A percentile compares a stretch with the other conserved stretches of the same genome.
phyloP scores from a whole-genome alignment of 1,140 invertebrate genomes.

The Aphaenogaster rudis region DNA sequence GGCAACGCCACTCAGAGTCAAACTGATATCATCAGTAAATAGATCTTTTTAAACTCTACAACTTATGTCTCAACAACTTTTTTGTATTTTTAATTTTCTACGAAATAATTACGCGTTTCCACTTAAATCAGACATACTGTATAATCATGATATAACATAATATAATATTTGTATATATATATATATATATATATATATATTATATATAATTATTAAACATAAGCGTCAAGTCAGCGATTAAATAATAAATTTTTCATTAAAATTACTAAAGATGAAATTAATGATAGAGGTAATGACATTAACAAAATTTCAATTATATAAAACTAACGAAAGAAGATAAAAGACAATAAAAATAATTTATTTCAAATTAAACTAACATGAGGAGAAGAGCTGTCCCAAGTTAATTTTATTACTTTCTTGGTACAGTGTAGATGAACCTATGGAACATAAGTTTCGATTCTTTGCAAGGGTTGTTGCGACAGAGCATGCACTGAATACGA shows the following conservation, averaged over 20 bases:
- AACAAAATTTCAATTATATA: background rate
- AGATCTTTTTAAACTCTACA: too few relatives aligned
- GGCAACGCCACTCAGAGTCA: too few relatives aligned
- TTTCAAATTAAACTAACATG: background rate
- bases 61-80: too few relatives aligned
- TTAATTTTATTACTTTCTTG: background rate
- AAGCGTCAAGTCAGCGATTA: background rate
- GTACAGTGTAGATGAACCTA: background rate
- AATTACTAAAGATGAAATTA: background rate
- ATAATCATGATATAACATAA: too few relatives aligned
- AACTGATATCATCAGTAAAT: too few relatives aligned
- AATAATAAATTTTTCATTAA: constrained; percentile 13
- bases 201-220: background rate
- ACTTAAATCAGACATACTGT: too few relatives aligned
- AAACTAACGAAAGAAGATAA: background rate
- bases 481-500: background rate
- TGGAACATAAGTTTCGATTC: constrained; percentile 1
- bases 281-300: background rate
- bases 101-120: too few relatives aligned
- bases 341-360: background rate
- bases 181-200: too few relatives aligned
- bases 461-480: background rate
- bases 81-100: too few relatives aligned
- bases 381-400: background rate
- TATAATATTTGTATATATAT: too few relatives aligned